Percentiles rank a stretch among this genome's conserved stretches.
Evolutionary conservation across 2,888 invertebrate species (phyloP).

Genomic region (Neoascia interrupta): DNA sequence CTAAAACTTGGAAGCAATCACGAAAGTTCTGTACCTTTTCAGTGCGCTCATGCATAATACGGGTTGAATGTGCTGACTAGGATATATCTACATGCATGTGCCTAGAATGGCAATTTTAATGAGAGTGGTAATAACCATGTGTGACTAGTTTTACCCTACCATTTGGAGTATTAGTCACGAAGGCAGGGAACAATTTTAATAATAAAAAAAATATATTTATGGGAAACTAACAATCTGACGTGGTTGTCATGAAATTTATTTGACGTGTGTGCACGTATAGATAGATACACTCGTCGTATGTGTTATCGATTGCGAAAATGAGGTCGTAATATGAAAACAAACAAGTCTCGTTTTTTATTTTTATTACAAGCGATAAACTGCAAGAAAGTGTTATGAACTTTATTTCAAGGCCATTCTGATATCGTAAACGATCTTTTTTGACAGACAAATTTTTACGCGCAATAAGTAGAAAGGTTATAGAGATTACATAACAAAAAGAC

Average conservation of each 20-base stretch:
- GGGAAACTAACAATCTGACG: constrained; percentile 35
- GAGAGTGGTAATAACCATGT: constrained; percentile 2
- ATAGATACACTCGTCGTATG: too few species aligned
- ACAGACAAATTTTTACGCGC: too few species aligned
- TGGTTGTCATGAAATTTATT: constrained; percentile 20
- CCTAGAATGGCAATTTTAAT: constrained; percentile 3
- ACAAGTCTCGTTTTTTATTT: too few species aligned
- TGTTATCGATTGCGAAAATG: constrained; percentile 21
- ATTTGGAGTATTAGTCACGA: constrained; percentile 31
- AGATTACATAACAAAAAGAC: too few species aligned
- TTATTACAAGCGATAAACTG: too few species aligned
- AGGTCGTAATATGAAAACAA: too few species aligned
- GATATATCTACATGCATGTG: background rate
- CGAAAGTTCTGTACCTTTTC: constrained; percentile 26
- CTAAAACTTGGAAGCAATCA: constrained; percentile 5
- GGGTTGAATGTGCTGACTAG: constrained; percentile 40
- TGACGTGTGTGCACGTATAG: constrained; percentile 2
- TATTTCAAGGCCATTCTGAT: too few species aligned
- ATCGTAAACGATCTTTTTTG: too few species aligned
- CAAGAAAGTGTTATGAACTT: too few species aligned
- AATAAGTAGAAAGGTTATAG: too few species aligned
- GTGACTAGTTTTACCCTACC: constrained; percentile 23
- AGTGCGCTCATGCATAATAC: constrained; percentile 2
- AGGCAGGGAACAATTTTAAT: too few species aligned
- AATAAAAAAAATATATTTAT: too few species aligned